Evolutionary conservation across 37 sponge, comb jelly and placozoan genomes (phyloP).

Genomic region (Ephydatia muelleri): DNA sequence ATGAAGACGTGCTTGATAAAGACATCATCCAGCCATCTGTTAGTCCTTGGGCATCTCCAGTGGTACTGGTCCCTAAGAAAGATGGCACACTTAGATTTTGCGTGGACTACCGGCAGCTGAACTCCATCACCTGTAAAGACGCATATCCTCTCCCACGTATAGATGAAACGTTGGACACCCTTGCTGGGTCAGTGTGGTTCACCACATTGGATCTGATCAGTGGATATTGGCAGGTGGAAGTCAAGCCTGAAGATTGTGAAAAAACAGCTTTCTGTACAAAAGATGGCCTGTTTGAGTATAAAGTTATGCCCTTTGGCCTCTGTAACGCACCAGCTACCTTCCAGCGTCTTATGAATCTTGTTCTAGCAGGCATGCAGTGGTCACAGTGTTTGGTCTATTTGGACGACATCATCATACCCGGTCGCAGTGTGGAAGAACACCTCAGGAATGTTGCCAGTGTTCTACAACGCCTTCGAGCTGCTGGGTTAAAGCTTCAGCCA

Average conservation of each 20-base stretch:
- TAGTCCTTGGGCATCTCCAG: conserved; percentile 21
- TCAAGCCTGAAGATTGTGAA: neutral
- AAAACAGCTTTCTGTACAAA: conserved; percentile 14
- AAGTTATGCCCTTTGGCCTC: conserved; percentile 12
- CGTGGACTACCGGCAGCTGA: too few species aligned
- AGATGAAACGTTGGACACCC: conserved; percentile 7
- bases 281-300: neutral
- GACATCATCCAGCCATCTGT: conserved; percentile 20
- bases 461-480: conserved; percentile 19
- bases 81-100: conserved; percentile 6
- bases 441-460: conserved; percentile 27
- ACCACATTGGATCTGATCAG: conserved; percentile 3
- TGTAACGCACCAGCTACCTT: conserved; percentile 16
- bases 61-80: conserved; percentile 16
- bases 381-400: too few species aligned
- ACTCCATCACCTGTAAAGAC: too few species aligned
- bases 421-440: conserved; percentile 24
- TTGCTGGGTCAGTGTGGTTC: conserved; percentile 22
- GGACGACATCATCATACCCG: conserved; percentile 24
- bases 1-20: neutral
- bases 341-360: conserved; percentile 10
- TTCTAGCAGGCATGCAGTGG: too few species aligned
- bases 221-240: neutral
- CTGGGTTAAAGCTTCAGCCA: conserved; percentile 25
- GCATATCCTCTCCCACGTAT: too few species aligned